Percentiles rank a stretch among this genome's conserved stretches.
These are phyloP conservation scores for Pilophorus perplexus DNA, from an alignment of 2,888 invertebrate genomes.

Conservation along the genomic window DNA sequence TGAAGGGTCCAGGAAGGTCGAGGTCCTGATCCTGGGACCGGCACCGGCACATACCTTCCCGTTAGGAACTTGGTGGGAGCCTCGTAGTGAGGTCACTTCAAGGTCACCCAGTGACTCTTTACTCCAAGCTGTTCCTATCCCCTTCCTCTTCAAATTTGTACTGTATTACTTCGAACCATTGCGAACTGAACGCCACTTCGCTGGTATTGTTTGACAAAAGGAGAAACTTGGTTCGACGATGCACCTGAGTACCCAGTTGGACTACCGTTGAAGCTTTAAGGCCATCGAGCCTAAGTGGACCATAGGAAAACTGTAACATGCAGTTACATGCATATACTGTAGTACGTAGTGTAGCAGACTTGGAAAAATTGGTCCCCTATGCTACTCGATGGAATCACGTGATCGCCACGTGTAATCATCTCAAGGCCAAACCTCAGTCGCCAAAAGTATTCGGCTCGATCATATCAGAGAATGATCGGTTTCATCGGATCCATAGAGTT, in stretches of 20 bases:
- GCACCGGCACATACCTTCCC: constrained; percentile 19
- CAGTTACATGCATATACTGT: background rate
- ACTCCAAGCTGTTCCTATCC: background rate
- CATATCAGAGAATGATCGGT: too few species aligned
- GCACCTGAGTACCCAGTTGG: background rate
- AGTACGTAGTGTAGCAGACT: background rate
- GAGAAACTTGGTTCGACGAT: background rate
- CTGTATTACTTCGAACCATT: background rate
- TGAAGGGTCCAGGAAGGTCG: background rate
- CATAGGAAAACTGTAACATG: background rate
- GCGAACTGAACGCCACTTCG: too few species aligned
- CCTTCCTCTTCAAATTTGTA: constrained; percentile 6
- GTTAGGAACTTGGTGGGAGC: constrained; percentile 22
- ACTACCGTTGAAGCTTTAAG: background rate
- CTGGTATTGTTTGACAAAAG: background rate
- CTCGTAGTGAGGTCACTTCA: constrained; percentile 23
- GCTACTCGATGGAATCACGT: background rate
- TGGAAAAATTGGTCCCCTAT: too few species aligned
- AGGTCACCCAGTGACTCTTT: constrained; percentile 34
- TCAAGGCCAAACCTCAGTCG: background rate
- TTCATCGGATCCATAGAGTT: too few species aligned
- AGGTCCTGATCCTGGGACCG: constrained; percentile 1
- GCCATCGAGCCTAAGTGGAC: background rate
- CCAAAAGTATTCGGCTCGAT: too few species aligned
- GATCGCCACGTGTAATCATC: background rate